Evolutionary conservation across 2,797 vertebrate species (phyloP).

Genomic region (Schizopygopsis pylzovi): DNA sequence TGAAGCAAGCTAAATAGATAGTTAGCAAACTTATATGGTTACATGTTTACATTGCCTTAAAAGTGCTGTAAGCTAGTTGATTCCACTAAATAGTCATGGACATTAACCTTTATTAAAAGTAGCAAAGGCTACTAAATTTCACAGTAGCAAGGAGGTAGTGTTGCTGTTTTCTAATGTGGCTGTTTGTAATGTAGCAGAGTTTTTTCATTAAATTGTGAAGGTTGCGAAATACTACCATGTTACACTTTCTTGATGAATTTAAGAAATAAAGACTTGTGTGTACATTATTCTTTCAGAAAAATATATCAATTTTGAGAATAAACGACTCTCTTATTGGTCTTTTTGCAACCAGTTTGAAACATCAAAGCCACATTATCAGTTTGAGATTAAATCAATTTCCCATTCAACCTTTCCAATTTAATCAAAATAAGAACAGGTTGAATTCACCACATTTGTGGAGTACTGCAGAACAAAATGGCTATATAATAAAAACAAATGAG

Average conservation of each 20-base stretch:
- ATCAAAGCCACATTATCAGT: neutral
- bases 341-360: neutral
- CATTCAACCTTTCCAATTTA: neutral
- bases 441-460: neutral
- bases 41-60: neutral
- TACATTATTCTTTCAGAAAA: neutral
- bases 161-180: neutral
- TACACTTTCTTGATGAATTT: neutral
- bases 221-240: neutral
- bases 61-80: neutral
- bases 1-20: neutral
- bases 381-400: neutral
- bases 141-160: neutral
- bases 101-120: neutral
- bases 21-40: neutral
- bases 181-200: neutral
- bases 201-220: neutral
- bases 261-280: neutral
- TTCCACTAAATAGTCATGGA: neutral
- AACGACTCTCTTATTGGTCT: neutral
- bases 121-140: neutral
- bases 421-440: neutral
- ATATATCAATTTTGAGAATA: neutral
- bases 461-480: neutral
- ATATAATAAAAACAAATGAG: conserved; percentile 1